These are phyloP conservation scores for Entomyzon cyanotis DNA, from an alignment of 2,113 vertebrate genomes.

Conservation along the genomic window DNA sequence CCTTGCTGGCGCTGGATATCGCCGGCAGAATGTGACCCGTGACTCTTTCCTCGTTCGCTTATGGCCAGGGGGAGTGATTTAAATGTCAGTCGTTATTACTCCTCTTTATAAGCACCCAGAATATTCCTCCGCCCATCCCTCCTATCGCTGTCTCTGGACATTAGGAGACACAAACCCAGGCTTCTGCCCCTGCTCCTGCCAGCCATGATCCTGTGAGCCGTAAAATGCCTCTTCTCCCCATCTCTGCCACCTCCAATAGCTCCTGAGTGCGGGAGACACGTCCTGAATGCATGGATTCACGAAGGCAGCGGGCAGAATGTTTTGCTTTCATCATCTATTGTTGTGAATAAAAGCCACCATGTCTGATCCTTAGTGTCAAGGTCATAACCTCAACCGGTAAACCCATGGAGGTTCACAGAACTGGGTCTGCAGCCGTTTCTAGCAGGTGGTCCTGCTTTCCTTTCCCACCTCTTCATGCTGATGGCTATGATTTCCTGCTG, in stretches of 20 bases:
- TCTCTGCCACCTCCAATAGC: not conserved
- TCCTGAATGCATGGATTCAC: rapidly evolving
- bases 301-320: not conserved
- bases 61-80: not conserved
- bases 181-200: not conserved
- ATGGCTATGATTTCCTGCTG: not conserved
- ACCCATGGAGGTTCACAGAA: not conserved
- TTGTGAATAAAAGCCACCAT: not conserved
- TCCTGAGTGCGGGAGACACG: not conserved
- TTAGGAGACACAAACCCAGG: not conserved
- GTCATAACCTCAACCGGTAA: not conserved
- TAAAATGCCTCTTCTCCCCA: not conserved
- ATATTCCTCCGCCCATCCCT: not conserved
- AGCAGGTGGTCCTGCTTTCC: not conserved
- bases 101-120: not conserved
- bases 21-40: not conserved
- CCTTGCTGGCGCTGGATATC: not conserved
- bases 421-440: rapidly evolving
- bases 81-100: not conserved
- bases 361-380: not conserved
- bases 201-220: rapidly evolving
- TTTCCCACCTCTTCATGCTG: not conserved
- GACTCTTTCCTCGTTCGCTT: rapidly evolving
- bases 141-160: not conserved
- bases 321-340: not conserved